Conservation (phyloP, 2,113 vertebrate species). For the Serilophus lunatus region DNA sequence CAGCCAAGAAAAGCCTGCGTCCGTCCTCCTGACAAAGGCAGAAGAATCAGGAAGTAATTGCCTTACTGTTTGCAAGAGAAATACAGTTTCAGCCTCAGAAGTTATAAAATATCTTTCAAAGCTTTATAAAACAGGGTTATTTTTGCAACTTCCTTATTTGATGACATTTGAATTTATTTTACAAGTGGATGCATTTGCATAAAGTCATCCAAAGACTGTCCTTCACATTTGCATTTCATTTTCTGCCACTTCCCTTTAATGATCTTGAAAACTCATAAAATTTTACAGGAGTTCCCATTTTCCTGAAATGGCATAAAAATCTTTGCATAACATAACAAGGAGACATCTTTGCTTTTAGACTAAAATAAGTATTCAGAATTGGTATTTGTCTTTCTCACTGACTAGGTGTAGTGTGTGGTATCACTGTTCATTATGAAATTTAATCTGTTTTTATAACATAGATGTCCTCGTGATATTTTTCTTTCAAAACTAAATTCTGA, state of each 20-base stretch:
- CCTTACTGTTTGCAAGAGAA: neutral
- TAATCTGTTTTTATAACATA: neutral
- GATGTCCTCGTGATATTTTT: neutral
- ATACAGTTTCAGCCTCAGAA: neutral
- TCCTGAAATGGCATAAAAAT: slow-evolving; percentile 14
- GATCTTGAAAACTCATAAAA: slow-evolving; percentile 44
- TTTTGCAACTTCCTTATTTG: slow-evolving; percentile 32
- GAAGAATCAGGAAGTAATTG: neutral
- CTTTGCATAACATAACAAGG: neutral
- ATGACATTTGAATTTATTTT: slow-evolving; percentile 62
- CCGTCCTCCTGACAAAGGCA: neutral
- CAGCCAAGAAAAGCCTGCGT: neutral
- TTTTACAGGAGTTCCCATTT: slow-evolving; percentile 48
- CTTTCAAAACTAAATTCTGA: neutral
- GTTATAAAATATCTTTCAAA: neutral
- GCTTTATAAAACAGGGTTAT: neutral
- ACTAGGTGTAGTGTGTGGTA: neutral
- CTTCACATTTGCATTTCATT: slow-evolving; percentile 43
- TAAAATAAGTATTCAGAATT: slow-evolving; percentile 10
- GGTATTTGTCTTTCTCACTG: neutral
- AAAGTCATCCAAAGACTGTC: neutral
- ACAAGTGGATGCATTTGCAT: slow-evolving; percentile 5
- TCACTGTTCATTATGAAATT: neutral
- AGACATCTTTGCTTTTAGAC: neutral
- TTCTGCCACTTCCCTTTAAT: slow-evolving; percentile 29